Evolutionary conservation across 2,888 invertebrate genomes (phyloP).

Genomic region (Anticlea derivata): DNA sequence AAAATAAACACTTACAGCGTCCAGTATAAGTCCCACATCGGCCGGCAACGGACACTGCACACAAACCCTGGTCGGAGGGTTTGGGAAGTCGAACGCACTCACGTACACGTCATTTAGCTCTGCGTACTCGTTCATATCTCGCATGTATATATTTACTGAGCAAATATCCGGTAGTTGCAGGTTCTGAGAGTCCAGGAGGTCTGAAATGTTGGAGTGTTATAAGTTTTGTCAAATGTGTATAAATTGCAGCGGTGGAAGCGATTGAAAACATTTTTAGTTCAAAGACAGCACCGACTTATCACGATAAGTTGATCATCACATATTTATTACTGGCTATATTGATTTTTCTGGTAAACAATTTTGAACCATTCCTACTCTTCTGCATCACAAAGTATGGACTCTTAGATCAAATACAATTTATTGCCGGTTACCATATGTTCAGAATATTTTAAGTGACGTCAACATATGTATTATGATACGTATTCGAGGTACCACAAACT

Average conservation of each 20-base stretch:
- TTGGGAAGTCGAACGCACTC: slow-evolving; percentile 87
- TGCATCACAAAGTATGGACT: too few relatives aligned
- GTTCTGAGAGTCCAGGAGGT: slow-evolving; percentile 72
- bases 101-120: slow-evolving; percentile 91
- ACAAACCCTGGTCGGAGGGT: slow-evolving; percentile 94
- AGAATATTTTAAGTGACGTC: too few relatives aligned
- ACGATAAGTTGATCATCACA: too few relatives aligned
- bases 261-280: neutral
- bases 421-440: too few relatives aligned
- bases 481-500: too few relatives aligned
- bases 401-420: too few relatives aligned
- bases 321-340: too few relatives aligned
- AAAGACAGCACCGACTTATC: too few relatives aligned
- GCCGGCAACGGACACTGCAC: slow-evolving; percentile 90
- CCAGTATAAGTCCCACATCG: slow-evolving; percentile 89
- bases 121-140: slow-evolving; percentile 91
- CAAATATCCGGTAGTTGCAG: slow-evolving; percentile 87
- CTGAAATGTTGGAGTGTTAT: slow-evolving; percentile 59
- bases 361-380: too few relatives aligned
- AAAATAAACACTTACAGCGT: slow-evolving; percentile 87
- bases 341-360: too few relatives aligned
- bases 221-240: neutral
- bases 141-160: slow-evolving; percentile 92
- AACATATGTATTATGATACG: too few relatives aligned
- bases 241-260: neutral